A percentile compares a stretch with the other conserved stretches of the same genome.
Evolutionary conservation across 2,888 invertebrate genomes (phyloP).

Genomic region (Cephonodes hylas): DNA sequence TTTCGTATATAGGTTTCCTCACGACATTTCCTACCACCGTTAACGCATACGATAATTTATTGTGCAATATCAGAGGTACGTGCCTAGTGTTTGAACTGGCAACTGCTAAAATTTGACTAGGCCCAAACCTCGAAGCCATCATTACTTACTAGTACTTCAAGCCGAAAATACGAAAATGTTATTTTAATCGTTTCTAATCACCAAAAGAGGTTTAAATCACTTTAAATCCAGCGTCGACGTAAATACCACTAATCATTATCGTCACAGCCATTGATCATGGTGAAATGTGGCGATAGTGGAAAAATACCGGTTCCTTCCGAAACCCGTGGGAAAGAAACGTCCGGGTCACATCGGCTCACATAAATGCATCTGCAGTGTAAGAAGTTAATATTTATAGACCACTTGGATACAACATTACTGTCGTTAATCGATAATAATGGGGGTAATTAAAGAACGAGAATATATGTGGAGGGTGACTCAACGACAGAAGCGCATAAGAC

Average conservation of each 20-base stretch:
- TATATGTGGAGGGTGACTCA: neutral
- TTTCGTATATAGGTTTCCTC: too few species aligned
- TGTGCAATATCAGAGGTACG: too few species aligned
- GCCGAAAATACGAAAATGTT: too few species aligned
- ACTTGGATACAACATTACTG: slow-evolving; percentile 52
- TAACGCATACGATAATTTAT: too few species aligned
- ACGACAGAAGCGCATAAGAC: neutral
- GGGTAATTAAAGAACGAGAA: neutral
- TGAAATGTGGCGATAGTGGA: slow-evolving; percentile 41
- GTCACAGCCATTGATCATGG: slow-evolving; percentile 53
- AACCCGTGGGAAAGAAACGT: slow-evolving; percentile 70
- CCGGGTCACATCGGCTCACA: slow-evolving; percentile 34
- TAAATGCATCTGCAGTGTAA: slow-evolving; percentile 53
- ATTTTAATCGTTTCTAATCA: neutral
- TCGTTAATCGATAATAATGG: slow-evolving; percentile 17
- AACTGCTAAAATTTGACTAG: too few species aligned
- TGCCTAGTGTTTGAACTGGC: too few species aligned
- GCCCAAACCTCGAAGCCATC: too few species aligned
- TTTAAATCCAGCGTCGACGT: neutral
- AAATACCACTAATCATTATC: slow-evolving; percentile 33
- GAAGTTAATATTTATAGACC: slow-evolving; percentile 61
- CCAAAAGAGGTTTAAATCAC: neutral
- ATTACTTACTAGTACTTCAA: too few species aligned
- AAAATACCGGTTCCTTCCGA: slow-evolving; percentile 50
- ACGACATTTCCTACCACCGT: too few species aligned